Percentiles rank a stretch among this genome's conserved stretches.
phyloP scores from a whole-genome alignment of 2,797 vertebrate species.

The Danio kyathit region DNA sequence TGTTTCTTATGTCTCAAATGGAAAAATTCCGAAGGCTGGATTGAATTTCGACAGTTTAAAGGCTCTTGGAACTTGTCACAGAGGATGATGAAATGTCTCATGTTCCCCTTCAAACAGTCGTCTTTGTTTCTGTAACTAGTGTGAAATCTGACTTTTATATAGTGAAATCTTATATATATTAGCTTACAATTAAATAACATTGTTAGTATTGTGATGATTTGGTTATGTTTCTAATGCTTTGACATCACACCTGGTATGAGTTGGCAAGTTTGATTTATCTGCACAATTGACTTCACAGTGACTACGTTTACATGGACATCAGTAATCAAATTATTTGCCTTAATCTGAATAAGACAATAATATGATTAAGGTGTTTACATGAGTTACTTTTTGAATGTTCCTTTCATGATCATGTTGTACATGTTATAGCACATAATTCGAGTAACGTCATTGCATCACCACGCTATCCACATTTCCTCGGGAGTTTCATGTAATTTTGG shows the following conservation, averaged over 20 bases:
- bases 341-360: too few relatives aligned
- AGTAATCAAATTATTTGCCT: too few relatives aligned
- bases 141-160: not conserved
- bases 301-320: too few relatives aligned
- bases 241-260: not conserved
- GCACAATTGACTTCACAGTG: not conserved
- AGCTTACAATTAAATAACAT: not conserved
- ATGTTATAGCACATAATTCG: too few relatives aligned
- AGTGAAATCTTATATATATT: too few relatives aligned
- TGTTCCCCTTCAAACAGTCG: constrained; percentile 4
- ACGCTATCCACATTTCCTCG: too few relatives aligned
- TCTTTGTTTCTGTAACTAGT: not conserved
- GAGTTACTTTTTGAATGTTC: too few relatives aligned
- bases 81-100: constrained; percentile 32
- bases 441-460: too few relatives aligned
- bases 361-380: too few relatives aligned
- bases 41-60: constrained; percentile 31
- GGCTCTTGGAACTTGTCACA: constrained; percentile 13
- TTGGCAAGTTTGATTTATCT: not conserved
- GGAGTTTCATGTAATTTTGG: too few relatives aligned
- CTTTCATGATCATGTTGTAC: too few relatives aligned
- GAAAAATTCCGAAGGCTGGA: not conserved
- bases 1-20: constrained; percentile 29
- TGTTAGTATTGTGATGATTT: not conserved
- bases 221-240: not conserved